Evolutionary conservation across 2,888 invertebrate species (phyloP).

Genomic region (Onthophagus sagittarius): DNA sequence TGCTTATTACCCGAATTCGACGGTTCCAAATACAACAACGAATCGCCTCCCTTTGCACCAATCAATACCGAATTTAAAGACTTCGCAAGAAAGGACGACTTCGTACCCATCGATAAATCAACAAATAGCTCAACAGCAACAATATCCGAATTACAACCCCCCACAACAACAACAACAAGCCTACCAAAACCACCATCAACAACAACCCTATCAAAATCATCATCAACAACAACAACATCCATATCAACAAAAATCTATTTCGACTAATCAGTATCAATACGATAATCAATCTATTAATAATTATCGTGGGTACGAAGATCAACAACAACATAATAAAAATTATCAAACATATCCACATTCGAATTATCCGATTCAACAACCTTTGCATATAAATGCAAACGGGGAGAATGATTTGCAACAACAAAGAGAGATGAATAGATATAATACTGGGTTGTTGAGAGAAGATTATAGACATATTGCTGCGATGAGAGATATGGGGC

Average conservation of each 20-base stretch:
- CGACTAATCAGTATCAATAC: slow-evolving; percentile 6
- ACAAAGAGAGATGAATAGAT: slow-evolving; percentile 33
- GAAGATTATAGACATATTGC: slow-evolving; percentile 44
- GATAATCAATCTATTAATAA: slow-evolving; percentile 14
- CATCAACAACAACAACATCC: slow-evolving; percentile 25
- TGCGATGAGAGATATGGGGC: slow-evolving; percentile 32
- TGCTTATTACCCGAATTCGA: slow-evolving; percentile 50
- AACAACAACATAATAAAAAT: slow-evolving; percentile 24
- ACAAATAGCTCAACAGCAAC: slow-evolving; percentile 27
- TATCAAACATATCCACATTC: slow-evolving; percentile 20
- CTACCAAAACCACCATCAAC: slow-evolving; percentile 20
- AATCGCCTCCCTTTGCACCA: slow-evolving; percentile 38
- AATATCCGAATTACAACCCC: slow-evolving; percentile 23
- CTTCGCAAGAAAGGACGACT: slow-evolving; percentile 41
- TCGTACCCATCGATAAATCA: slow-evolving; percentile 40
- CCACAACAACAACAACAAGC: slow-evolving; percentile 23
- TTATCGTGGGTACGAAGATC: slow-evolving; percentile 19
- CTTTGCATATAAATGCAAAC: slow-evolving; percentile 38
- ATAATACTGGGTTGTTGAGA: slow-evolving; percentile 39
- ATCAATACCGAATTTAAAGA: slow-evolving; percentile 50
- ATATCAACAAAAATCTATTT: slow-evolving; percentile 12
- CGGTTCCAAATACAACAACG: slow-evolving; percentile 17
- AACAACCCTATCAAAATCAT: slow-evolving; percentile 24
- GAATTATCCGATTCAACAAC: slow-evolving; percentile 33
- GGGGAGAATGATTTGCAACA: slow-evolving; percentile 31